Evolutionary conservation across 2,888 invertebrate genomes (phyloP).

Genomic region (Microchrysa polita): DNA sequence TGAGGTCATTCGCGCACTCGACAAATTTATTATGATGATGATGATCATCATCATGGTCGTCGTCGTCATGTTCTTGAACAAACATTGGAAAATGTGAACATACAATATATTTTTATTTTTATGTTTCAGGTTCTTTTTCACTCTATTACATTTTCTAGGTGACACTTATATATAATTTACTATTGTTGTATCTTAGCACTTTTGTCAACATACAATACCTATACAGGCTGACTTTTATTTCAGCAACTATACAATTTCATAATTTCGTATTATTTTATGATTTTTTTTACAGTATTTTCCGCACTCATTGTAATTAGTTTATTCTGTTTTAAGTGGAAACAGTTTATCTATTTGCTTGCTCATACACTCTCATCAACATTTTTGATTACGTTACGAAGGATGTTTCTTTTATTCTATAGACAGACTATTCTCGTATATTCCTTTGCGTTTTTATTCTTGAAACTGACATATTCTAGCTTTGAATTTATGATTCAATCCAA

Average conservation of each 20-base stretch:
- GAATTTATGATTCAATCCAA: conserved; percentile 28
- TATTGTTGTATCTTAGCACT: conserved; percentile 13
- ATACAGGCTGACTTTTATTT: background rate
- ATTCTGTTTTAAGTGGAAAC: background rate
- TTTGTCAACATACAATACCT: conserved; percentile 3
- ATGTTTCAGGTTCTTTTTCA: background rate
- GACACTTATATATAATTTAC: conserved; percentile 13
- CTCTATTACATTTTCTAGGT: background rate
- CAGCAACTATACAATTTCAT: background rate
- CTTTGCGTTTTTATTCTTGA: background rate
- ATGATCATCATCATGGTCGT: background rate
- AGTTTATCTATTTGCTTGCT: too few relatives aligned
- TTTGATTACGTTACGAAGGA: too few relatives aligned
- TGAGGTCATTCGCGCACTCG: conserved; percentile 26
- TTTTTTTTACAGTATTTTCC: background rate
- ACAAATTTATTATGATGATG: too few relatives aligned
- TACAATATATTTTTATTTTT: conserved; percentile 25
- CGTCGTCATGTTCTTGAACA: background rate
- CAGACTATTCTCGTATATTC: too few relatives aligned
- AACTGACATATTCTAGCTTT: background rate
- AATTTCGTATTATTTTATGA: background rate
- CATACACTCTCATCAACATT: too few relatives aligned
- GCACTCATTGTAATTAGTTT: too few relatives aligned
- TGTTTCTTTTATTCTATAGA: too few relatives aligned
- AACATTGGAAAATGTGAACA: conserved; percentile 12